Evolutionary conservation across 2,888 invertebrate species (phyloP).

Genomic region (Parnassius smintheus): DNA sequence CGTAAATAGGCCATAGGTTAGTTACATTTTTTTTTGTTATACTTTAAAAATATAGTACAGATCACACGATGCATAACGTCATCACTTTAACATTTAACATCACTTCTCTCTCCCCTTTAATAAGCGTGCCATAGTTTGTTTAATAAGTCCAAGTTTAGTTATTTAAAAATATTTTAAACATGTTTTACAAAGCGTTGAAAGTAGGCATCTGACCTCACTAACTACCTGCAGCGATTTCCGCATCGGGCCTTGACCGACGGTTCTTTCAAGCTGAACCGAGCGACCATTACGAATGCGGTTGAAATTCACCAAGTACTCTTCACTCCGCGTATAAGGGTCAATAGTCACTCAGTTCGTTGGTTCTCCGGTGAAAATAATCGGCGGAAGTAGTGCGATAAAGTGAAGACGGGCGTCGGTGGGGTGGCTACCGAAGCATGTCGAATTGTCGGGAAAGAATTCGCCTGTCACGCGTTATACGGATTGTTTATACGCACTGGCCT

Average conservation of each 20-base stretch:
- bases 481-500: conserved; percentile 26
- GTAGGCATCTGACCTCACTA: conserved; percentile 1
- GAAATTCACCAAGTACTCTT: conserved; percentile 19
- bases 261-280: conserved; percentile 9
- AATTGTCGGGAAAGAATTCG: conserved; percentile 33
- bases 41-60: too few relatives aligned
- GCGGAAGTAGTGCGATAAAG: conserved; percentile 54
- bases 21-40: too few relatives aligned
- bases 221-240: conserved; percentile 4
- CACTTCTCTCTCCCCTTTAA: too few relatives aligned
- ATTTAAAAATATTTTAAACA: background rate
- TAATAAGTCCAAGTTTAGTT: too few relatives aligned
- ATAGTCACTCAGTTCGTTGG: conserved; percentile 62
- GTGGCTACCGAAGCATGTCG: conserved; percentile 66
- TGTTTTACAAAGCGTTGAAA: conserved; percentile 1
- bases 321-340: conserved; percentile 36
- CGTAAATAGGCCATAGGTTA: too few relatives aligned
- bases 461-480: conserved; percentile 33
- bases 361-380: conserved; percentile 54
- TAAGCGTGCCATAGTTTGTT: too few relatives aligned
- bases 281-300: conserved; percentile 18
- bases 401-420: conserved; percentile 51
- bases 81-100: too few relatives aligned
- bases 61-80: too few relatives aligned
- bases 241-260: conserved; percentile 4